Percentiles rank a stretch among this genome's conserved stretches.
Evolutionary conservation across 2,797 vertebrate genomes (phyloP).

Genomic region (Acipenser oxyrinchus): DNA sequence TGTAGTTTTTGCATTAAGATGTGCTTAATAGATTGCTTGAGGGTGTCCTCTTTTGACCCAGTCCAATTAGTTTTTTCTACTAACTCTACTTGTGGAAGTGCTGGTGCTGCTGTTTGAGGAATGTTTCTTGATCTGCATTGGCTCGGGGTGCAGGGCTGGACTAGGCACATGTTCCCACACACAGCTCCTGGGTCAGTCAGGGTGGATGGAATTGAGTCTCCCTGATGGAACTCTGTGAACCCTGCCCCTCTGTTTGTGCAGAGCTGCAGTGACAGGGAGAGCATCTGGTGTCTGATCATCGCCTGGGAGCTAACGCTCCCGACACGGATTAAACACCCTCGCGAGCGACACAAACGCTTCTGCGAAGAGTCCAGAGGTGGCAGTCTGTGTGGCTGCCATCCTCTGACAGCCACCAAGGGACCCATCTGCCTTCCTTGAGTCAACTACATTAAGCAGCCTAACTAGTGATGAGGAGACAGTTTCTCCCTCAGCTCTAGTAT

Average conservation of each 20-base stretch:
- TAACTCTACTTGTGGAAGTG: too few relatives aligned
- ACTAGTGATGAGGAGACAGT: slow-evolving; percentile 45
- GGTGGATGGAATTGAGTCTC: too few relatives aligned
- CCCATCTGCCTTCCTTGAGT: slow-evolving; percentile 24
- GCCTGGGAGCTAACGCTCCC: slow-evolving; percentile 75
- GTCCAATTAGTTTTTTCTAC: too few relatives aligned
- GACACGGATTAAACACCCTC: slow-evolving; percentile 86
- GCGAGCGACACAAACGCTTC: slow-evolving; percentile 63
- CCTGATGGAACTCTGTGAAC: too few relatives aligned
- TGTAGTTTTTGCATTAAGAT: too few relatives aligned
- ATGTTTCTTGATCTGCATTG: too few relatives aligned
- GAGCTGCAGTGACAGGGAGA: slow-evolving; percentile 45
- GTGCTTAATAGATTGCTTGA: too few relatives aligned
- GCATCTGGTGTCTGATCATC: slow-evolving; percentile 6
- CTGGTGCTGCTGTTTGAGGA: too few relatives aligned
- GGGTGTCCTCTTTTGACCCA: too few relatives aligned
- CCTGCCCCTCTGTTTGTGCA: slow-evolving; percentile 39
- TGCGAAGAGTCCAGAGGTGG: slow-evolving; percentile 65
- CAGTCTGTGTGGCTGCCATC: slow-evolving; percentile 39
- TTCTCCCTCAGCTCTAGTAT: slow-evolving; percentile 22
- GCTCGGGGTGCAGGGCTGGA: too few relatives aligned
- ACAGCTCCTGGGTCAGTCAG: too few relatives aligned
- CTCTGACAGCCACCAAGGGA: slow-evolving; percentile 63
- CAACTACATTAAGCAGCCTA: background rate
- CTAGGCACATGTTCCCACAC: too few relatives aligned